These are phyloP conservation scores for Diachasmimorpha longicaudata DNA, from an alignment of 1,140 invertebrate genomes.

Conservation along the genomic window DNA sequence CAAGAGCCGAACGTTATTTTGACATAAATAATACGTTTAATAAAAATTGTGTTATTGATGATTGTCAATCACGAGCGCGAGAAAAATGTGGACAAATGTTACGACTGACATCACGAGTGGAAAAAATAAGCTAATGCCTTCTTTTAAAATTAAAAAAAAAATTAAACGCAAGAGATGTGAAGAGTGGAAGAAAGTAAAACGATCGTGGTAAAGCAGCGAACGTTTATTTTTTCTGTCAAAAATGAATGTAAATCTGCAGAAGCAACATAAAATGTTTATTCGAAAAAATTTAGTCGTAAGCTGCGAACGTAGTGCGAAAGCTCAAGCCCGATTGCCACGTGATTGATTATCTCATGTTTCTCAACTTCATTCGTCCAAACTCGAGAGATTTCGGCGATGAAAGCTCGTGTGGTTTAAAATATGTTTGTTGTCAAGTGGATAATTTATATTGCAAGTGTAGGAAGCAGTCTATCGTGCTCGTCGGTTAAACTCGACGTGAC, in stretches of 20 bases:
- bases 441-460: constrained; percentile 7
- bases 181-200: neutral
- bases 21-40: neutral
- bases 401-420: neutral
- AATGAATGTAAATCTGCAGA: constrained; percentile 10
- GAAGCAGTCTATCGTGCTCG: constrained; percentile 21
- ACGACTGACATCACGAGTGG: no score
- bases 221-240: neutral
- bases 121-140: neutral
- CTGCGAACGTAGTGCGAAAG: constrained; percentile 28
- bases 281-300: constrained; percentile 28
- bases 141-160: neutral
- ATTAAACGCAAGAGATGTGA: neutral
- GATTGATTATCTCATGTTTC: constrained; percentile 12
- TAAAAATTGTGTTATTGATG: neutral
- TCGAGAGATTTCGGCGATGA: neutral
- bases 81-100: neutral
- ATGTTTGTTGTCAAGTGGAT: neutral
- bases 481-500: constrained; percentile 24
- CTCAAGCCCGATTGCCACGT: constrained; percentile 25
- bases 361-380: constrained; percentile 2
- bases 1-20: constrained; percentile 1
- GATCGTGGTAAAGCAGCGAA: constrained; percentile 10
- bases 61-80: neutral
- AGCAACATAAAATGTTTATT: constrained; percentile 12